Evolutionary conservation across 2,113 vertebrate genomes (phyloP), one percentile per base, ranked within the genome.

Genomic region (Clarias magur): DNA sequence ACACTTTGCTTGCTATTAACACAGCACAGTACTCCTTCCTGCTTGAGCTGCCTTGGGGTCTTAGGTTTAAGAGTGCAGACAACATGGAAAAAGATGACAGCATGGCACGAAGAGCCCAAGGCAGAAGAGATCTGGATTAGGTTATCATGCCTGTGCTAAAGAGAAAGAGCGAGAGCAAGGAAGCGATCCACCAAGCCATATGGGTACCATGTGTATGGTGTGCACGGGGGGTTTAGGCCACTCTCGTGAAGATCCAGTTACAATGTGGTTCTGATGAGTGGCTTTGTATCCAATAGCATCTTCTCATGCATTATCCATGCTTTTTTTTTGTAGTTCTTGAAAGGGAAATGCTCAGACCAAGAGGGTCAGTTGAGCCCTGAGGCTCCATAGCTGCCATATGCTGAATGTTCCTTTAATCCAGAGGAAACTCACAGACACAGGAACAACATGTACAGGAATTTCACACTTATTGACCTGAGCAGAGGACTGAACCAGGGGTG

Each of bases 341-440:
- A 85, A 86, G 86, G 86, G 75, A 75, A 73, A 87, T 59, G 67
- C 78, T 83, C 53, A 23, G 84, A 85, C 73, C 68, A 86, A 89
- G 84, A 86, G 82, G 84, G 84, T 89, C 68, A 70, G 82, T 68
- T 70, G 63, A 27, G 53, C 68, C 84, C 84, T 34, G 56, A 73
- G 83, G 91, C 84, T 86, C 75, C 59, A 53, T 85, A 80, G 76
- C 56, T 48, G 27, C 90, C 90, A 92, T 90, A 92, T 92, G 90
- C 84, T 72, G 38, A 63, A 83, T 68, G 81, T 79, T 82, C 73
- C 67, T 86, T 86, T 82, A 56, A 56, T 54, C 48, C 25, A 79
- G 7, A 57, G 76, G 19, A 48, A 75, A 12, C 72, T 48, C 70
- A 23, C 10, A 48, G 72, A 75, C 42, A 48, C 68, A 34, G 27